These are phyloP conservation scores for Neodiprion lecontei DNA, from an alignment of 1,140 invertebrate species.

Conservation along the genomic window DNA sequence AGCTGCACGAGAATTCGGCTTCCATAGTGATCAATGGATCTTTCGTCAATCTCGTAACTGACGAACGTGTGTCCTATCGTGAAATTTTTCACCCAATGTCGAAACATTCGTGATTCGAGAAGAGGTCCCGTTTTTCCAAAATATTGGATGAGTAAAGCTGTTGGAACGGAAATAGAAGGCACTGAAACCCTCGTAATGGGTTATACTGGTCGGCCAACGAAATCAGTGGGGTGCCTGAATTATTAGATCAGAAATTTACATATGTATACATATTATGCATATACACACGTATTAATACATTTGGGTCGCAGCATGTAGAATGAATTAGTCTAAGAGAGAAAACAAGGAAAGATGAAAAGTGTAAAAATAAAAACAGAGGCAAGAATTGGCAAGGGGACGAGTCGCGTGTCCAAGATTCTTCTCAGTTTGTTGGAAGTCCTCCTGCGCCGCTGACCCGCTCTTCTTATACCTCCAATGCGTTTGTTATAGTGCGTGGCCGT, in stretches of 20 bases:
- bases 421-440: conserved; percentile 4
- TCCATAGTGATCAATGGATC: too few relatives aligned
- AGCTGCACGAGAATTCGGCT: too few relatives aligned
- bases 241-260: not conserved
- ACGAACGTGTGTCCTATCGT: not conserved
- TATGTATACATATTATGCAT: not conserved
- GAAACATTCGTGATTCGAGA: not conserved
- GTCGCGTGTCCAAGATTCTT: conserved; percentile 3
- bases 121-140: not conserved
- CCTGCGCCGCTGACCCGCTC: conserved; percentile 1
- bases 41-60: too few relatives aligned
- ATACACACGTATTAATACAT: not conserved
- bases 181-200: not conserved
- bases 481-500: not conserved
- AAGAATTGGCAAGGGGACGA: not conserved
- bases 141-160: not conserved
- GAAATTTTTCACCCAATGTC: not conserved
- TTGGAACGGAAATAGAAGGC: not conserved
- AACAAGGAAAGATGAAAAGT: conserved; percentile 5
- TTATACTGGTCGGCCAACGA: not conserved
- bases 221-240: not conserved
- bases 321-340: conserved; percentile 1
- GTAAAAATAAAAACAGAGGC: conserved; percentile 5
- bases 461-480: not conserved
- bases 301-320: not conserved